Percentiles rank a stretch among this genome's conserved stretches.
phyloP scores from a whole-genome alignment of 2,888 invertebrate genomes.

The Molanna angustata region DNA sequence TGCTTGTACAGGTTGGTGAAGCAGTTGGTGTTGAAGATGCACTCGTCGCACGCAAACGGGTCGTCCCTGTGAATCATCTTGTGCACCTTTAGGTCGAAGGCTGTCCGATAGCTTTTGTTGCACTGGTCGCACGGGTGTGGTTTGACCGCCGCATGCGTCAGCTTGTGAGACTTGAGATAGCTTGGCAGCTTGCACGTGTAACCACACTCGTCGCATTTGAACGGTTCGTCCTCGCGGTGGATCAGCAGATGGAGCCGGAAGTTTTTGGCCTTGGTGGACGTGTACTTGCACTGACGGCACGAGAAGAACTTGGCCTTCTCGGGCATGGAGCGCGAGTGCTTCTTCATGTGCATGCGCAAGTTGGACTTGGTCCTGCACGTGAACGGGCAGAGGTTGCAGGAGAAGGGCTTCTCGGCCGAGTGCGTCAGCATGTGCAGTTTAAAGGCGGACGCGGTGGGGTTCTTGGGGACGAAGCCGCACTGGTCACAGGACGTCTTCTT shows the following conservation, averaged over 20 bases:
- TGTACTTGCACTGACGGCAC: slow-evolving; percentile 45
- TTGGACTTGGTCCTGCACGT: slow-evolving; percentile 19
- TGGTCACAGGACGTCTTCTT: slow-evolving; percentile 17
- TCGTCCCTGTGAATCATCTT: slow-evolving; percentile 19
- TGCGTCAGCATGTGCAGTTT: slow-evolving; percentile 20
- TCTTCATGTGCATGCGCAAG: slow-evolving; percentile 18
- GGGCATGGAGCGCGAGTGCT: slow-evolving; percentile 2
- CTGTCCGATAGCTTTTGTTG: slow-evolving; percentile 18
- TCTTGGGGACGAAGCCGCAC: slow-evolving; percentile 17
- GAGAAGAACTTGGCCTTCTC: slow-evolving; percentile 17
- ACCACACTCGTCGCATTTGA: slow-evolving; percentile 49
- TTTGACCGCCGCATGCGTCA: slow-evolving; percentile 17
- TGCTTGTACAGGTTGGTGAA: slow-evolving; percentile 21
- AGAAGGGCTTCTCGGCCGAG: slow-evolving; percentile 15
- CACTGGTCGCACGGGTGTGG: slow-evolving; percentile 17
- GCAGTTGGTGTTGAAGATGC: slow-evolving; percentile 18
- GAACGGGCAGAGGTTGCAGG: slow-evolving; percentile 11
- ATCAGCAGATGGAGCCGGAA: slow-evolving; percentile 51
- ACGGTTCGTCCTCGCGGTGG: slow-evolving; percentile 48
- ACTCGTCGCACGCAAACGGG: slow-evolving; percentile 20
- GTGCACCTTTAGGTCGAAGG: slow-evolving; percentile 18
- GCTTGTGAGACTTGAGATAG: slow-evolving; percentile 19
- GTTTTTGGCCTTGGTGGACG: slow-evolving; percentile 48
- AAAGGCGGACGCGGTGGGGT: slow-evolving; percentile 15
- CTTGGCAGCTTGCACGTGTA: slow-evolving; percentile 18